These are phyloP conservation scores for Siniperca undulata DNA, from an alignment of 2,797 vertebrate genomes.

Conservation along the genomic window DNA sequence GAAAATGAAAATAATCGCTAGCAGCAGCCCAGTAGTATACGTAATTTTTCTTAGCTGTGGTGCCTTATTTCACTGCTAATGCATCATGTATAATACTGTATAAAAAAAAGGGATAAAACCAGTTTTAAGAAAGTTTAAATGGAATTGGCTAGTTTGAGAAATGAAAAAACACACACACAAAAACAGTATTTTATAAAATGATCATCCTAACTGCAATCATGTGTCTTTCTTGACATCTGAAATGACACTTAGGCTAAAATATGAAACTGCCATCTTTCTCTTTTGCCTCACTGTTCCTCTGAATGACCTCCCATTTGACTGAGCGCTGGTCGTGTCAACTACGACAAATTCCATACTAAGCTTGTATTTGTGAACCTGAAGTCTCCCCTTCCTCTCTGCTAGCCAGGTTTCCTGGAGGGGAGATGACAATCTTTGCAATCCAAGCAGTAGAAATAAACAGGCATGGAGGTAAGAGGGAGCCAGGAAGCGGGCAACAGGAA, in stretches of 20 bases:
- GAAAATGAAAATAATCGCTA: background rate
- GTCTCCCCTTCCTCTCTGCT: conserved; percentile 82
- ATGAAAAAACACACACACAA: background rate
- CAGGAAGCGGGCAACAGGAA: conserved; percentile 75
- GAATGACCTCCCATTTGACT: conserved; percentile 17
- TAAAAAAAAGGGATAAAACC: background rate
- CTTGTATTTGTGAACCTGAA: conserved; percentile 72
- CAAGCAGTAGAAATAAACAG: conserved; percentile 79
- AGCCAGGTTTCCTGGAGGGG: conserved; percentile 78
- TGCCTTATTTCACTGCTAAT: background rate
- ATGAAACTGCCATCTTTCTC: background rate
- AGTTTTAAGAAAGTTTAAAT: background rate
- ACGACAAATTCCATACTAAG: conserved; percentile 52
- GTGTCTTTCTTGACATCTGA: background rate
- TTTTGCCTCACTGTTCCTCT: background rate
- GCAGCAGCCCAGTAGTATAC: background rate
- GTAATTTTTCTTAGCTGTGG: background rate
- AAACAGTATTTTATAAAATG: background rate
- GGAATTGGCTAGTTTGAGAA: background rate
- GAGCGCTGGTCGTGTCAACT: background rate
- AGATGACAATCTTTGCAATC: conserved; percentile 83
- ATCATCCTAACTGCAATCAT: background rate
- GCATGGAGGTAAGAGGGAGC: conserved; percentile 59
- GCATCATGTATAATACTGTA: background rate
- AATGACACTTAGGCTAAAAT: background rate